These are phyloP conservation scores for Odontocerum albicorne DNA, from an alignment of 2,888 invertebrate genomes.

Conservation along the genomic window DNA sequence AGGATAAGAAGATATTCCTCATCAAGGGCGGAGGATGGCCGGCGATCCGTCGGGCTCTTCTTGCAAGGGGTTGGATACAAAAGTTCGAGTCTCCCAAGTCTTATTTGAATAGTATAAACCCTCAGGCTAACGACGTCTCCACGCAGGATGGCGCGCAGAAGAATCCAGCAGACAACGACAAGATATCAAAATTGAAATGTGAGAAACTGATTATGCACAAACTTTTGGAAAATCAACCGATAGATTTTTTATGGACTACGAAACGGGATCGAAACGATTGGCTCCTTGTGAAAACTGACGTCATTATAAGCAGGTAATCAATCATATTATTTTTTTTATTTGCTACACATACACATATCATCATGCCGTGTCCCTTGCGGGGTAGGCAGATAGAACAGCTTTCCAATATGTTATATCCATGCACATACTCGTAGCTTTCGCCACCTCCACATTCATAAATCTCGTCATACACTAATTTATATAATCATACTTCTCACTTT, in stretches of 20 bases:
- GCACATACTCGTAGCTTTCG: too few species aligned
- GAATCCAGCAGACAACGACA: conserved; percentile 44
- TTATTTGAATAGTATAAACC: conserved; percentile 14
- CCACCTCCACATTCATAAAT: too few species aligned
- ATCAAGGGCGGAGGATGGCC: conserved; percentile 74
- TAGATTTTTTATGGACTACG: conserved; percentile 90
- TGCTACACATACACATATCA: too few species aligned
- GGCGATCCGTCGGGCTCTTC: conserved; percentile 68
- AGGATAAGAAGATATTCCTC: conserved; percentile 66
- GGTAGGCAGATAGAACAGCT: too few species aligned
- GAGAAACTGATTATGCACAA: conserved; percentile 72
- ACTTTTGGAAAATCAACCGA: conserved; percentile 76
- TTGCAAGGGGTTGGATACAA: conserved; percentile 74
- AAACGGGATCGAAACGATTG: conserved; percentile 81
- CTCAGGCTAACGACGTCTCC: conserved; percentile 6
- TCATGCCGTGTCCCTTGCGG: too few species aligned
- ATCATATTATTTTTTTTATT: too few species aligned
- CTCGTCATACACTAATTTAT: too few species aligned
- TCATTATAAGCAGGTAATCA: conserved; percentile 53
- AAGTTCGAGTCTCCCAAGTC: conserved; percentile 54
- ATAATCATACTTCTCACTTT: too few species aligned
- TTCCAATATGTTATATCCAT: too few species aligned
- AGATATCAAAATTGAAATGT: conserved; percentile 40
- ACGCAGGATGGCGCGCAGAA: conserved; percentile 13
- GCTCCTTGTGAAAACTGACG: conserved; percentile 59